Percentiles rank a stretch among this genome's conserved stretches.
phyloP scores from a whole-genome alignment of 2,113 vertebrate genomes.

The Neolamprologus modestus region DNA sequence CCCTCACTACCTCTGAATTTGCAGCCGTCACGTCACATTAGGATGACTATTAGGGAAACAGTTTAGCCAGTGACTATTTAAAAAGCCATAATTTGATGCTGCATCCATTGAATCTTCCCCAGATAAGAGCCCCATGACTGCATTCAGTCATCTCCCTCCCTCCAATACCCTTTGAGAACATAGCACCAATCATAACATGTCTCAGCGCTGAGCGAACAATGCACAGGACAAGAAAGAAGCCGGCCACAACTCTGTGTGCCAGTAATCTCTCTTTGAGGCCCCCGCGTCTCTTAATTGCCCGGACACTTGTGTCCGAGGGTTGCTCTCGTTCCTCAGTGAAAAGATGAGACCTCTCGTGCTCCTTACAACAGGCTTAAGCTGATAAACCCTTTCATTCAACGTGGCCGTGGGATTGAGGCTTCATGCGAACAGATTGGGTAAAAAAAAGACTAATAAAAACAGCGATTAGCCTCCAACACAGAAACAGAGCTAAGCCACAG shows the following conservation, averaged over 20 bases:
- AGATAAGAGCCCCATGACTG: not conserved
- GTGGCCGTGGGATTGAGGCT: constrained; percentile 38
- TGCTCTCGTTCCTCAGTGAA: constrained; percentile 45
- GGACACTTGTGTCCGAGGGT: constrained; percentile 59
- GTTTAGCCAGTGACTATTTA: not conserved
- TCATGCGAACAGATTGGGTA: constrained; percentile 46
- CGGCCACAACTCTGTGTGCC: constrained; percentile 2
- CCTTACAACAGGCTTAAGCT: constrained; percentile 72
- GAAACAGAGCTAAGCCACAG: constrained; percentile 56
- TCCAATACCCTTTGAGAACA: not conserved
- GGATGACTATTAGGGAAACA: not conserved
- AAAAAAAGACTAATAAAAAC: constrained; percentile 68
- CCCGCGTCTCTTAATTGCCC: constrained; percentile 66
- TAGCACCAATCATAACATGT: not conserved
- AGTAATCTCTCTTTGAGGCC: constrained; percentile 60
- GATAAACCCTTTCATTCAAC: constrained; percentile 71
- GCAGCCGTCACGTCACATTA: not conserved
- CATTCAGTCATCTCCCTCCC: not conserved
- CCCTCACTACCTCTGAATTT: not conserved
- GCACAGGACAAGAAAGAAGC: constrained; percentile 15
- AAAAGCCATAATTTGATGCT: not conserved
- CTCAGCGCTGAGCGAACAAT: not conserved
- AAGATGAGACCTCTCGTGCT: constrained; percentile 62
- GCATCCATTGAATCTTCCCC: not conserved
- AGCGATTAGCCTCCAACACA: constrained; percentile 60